Evolutionary conservation across 2,113 vertebrate genomes (phyloP), one percentile per base, ranked within the genome.

Genomic region (Aspiorhynchus laticeps): DNA sequence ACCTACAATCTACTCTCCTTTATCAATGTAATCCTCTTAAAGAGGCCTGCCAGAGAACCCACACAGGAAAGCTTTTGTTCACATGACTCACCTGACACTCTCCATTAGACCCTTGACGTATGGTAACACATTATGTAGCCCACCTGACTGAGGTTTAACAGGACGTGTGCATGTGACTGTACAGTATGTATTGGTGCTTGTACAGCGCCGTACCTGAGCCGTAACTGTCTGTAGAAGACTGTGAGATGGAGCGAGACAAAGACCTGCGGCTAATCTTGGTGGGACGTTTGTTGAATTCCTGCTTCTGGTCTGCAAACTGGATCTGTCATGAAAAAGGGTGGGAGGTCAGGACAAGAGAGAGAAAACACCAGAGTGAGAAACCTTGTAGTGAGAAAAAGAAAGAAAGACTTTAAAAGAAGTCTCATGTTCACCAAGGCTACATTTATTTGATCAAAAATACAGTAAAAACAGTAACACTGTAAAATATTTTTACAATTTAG

Each of bases 261-360:
- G 98, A 99, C 14, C 98, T 98, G 21, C 98, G 97, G 75, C 98
- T 97, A 0, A 99, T 99, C 95, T 99, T 99, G 33, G 96, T 97
- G 1, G 98, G 98, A 53, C 98, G 97, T 91, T 99, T 99, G 95
- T 97, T 99, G 92, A 99, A 99, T 88, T 99, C 98, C 88, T 98
- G 97, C 90, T 99, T 99, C 89, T 99, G 98, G 94, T 99, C 98
- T 9, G 98, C 98, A 91, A 99, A 99, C 88, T 99, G 98, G 94
- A 99, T 99, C 96, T 99, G 96, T 36, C 86, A 76, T 19, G 67
- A 81, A 84, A n/a, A 2, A 41, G 1, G 0, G 38, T 41, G 36
- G 79, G 71, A 83, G 79, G 10, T 21, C n/a, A 15, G 12, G 46
- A 10, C 14, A 38, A 56, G 38, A 74, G 8, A 74, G 19, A 26